Conservation (phyloP, 1,140 invertebrate genomes). For the Drosophila nasuta region DNA sequence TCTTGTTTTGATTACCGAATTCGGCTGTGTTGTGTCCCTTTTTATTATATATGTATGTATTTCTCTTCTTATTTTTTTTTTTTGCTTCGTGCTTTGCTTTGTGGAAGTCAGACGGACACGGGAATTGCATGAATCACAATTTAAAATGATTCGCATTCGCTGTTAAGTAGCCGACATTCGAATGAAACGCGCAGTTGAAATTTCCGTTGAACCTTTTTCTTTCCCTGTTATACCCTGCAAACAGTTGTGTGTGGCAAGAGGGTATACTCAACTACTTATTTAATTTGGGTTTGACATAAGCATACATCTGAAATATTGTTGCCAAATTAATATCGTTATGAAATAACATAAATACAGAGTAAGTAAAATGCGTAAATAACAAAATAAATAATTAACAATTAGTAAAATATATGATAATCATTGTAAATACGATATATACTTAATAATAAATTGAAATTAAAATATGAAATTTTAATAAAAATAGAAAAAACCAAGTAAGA, state of each 20-base stretch:
- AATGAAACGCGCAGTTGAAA: constrained; percentile 35
- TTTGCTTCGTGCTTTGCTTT: constrained; percentile 1
- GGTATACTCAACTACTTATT: background rate
- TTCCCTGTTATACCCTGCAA: constrained; percentile 23
- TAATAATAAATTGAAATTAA: too few relatives aligned
- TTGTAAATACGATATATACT: too few relatives aligned
- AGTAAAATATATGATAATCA: too few relatives aligned
- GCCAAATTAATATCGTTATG: too few relatives aligned
- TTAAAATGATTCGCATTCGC: constrained; percentile 80
- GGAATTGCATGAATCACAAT: constrained; percentile 60
- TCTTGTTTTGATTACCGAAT: constrained; percentile 63
- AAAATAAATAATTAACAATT: too few relatives aligned
- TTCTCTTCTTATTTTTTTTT: background rate
- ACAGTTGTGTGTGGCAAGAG: background rate
- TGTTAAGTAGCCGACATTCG: constrained; percentile 69
- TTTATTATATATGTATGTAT: constrained; percentile 12
- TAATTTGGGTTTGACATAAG: background rate
- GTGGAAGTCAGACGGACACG: background rate
- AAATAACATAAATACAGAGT: too few relatives aligned
- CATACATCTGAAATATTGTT: too few relatives aligned
- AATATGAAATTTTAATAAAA: too few relatives aligned
- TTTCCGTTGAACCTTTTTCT: constrained; percentile 51
- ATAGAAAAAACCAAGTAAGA: too few relatives aligned
- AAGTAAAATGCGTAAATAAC: too few relatives aligned
- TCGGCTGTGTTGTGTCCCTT: constrained; percentile 31